Evolutionary conservation across 2,888 invertebrate species (phyloP).

Genomic region (Dryomyza anilis): DNA sequence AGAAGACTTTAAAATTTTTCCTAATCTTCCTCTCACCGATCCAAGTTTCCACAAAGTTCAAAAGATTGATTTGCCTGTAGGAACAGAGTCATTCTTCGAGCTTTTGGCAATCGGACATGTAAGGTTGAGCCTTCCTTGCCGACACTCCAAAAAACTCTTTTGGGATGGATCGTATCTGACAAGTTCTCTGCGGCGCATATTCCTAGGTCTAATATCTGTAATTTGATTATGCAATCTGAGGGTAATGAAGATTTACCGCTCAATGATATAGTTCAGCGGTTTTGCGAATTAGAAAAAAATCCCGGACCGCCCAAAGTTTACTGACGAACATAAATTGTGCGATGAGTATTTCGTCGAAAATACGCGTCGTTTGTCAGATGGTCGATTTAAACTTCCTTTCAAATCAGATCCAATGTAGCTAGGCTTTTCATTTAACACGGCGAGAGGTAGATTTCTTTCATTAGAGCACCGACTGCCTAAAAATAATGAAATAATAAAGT

Average conservation of each 20-base stretch:
- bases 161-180: conserved; percentile 29
- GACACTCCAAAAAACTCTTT: not conserved
- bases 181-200: not conserved
- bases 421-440: not conserved
- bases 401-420: conserved; percentile 6
- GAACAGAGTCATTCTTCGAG: conserved; percentile 22
- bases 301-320: conserved; percentile 9
- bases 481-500: not conserved
- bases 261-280: conserved; percentile 11
- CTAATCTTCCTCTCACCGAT: conserved; percentile 21
- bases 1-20: too few relatives aligned
- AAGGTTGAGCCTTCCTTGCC: not conserved
- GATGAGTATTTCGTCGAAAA: conserved; percentile 23
- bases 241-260: not conserved
- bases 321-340: conserved; percentile 20
- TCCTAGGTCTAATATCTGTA: too few relatives aligned
- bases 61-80: conserved; percentile 12
- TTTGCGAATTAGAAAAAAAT: conserved; percentile 24
- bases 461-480: not conserved
- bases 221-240: not conserved
- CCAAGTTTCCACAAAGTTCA: not conserved
- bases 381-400: conserved; percentile 20
- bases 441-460: not conserved
- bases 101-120: conserved; percentile 12
- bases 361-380: not conserved